Base-by-base conservation (phyloP, 2,888 invertebrate species). In the Miltochrista miniata region DNA sequence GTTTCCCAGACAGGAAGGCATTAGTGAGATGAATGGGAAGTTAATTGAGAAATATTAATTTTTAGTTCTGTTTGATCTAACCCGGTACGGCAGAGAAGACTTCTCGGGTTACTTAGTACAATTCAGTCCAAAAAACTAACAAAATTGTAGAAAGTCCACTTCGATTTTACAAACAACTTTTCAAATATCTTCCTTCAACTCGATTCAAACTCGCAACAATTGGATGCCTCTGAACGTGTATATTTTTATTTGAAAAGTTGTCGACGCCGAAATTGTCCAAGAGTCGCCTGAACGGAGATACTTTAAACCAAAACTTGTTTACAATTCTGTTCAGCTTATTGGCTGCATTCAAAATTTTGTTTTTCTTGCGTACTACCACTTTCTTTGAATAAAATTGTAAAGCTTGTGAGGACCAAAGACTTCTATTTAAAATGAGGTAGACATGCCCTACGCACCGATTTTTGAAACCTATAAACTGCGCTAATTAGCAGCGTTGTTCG, bases 211-310 rank as follows among this genome's bases (percentile, higher is more conserved):
- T 64, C 51, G 61, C 50, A 34, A 43, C 65, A 55, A 64, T 64
- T 68, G 68, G 61, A 54, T 54, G 51, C 47, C 54, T 64, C 54
- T 42, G 30, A 54, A 59, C 45, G 55, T 64, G 59, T 61, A 59
- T 56, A 64, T 57, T 68, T 68, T 66, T 66, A 66, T 66, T 64
- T 41, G 55, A 56, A 68, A 66, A 66, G 46, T 66, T 66, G 49
- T 46, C 45, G 53, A 61, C 56, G 42, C 39, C 61, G 48, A 64
- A 64, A 64, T 68, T 61, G 64, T 54, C 40, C 53, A 24, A 64
- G 54, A 50, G 48, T 56, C 35, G 44, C 30, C 41, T 33, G 40
- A 46, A 40, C 31, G 41, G 15, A 37, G 46, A 44, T 43, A 49
- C 38, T 54, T 51, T 52, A 49, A 29, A 41, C 14, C 14, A 33